Base-by-base conservation (phyloP, 2,888 invertebrate genomes). In the Orthosia gracilis region DNA sequence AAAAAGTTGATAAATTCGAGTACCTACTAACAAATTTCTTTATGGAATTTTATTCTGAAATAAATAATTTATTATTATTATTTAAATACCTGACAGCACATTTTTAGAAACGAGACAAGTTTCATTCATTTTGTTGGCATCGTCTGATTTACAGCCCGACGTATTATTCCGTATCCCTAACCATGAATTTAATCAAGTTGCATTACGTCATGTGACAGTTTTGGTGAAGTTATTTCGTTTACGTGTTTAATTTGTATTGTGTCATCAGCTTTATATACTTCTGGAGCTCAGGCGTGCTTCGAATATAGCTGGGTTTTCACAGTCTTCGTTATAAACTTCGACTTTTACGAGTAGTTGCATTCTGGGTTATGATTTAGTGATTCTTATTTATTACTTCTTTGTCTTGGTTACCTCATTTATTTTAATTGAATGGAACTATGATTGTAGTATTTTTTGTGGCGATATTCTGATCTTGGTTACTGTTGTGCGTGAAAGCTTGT, bases 181-280 rank as follows among this genome's bases (percentile, higher is more conserved):
- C 11, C 23, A 63, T 59, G 54, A 64, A 54, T 73, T 49, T 73
- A 76, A 76, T 79, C 40, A 73, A 73, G 21, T 79, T 64, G 26
- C 49, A 61, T 73, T 64, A 68, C 47, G 69, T 69, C 72, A 80
- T 59, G 58, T 59, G 21, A 31, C 65, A 54, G 54, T 21, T 17
- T 68, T 40, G 45, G 23, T 59, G 58, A 61, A 70, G 55, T 78
- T 57, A 78, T 81, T 55, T 68, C 81, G 50, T 80, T 68, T 54
- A 66, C 55, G 68, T 75, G 76, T 75, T 76, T 78, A 68, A 65
- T 68, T 64, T 76, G 50, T 81, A 50, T 68, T 61, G 18, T 65
- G 76, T 26, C 62, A 52, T 67, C 18, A 63, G 64, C 55, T 65
- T 65, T 65, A 31, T 80, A 52, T 55, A 55, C 49, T 26, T 45